Conservation (phyloP, 2,113 vertebrate species). For the Pithys albifrons region DNA sequence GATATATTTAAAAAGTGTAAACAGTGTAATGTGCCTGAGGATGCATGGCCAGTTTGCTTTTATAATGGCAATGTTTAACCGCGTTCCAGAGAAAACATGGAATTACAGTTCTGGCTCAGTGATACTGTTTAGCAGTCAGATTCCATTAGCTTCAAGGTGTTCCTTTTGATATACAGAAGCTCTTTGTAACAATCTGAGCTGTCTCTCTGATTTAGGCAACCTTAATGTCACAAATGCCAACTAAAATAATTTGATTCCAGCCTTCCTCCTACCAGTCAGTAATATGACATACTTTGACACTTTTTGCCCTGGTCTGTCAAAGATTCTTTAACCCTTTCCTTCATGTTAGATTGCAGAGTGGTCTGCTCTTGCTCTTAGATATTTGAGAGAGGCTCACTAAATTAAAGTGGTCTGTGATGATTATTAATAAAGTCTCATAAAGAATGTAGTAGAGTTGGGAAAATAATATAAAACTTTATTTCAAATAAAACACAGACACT, state of each 20-base stretch:
- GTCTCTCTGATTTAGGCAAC: neutral
- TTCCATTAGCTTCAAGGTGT: slow-evolving; percentile 45
- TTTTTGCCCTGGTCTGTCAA: neutral
- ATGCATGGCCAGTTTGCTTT: slow-evolving; percentile 48
- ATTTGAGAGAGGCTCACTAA: neutral
- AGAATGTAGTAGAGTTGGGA: neutral
- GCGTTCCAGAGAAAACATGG: slow-evolving; percentile 32
- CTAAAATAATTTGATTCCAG: slow-evolving; percentile 15
- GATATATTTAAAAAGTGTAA: slow-evolving; percentile 11
- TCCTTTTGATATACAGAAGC: slow-evolving; percentile 28
- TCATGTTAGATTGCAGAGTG: neutral
- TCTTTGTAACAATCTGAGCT: slow-evolving; percentile 23
- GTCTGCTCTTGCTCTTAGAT: neutral
- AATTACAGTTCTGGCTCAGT: slow-evolving; percentile 40
- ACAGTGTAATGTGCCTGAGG: slow-evolving; percentile 15
- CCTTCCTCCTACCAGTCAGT: neutral
- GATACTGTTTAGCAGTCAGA: slow-evolving; percentile 43
- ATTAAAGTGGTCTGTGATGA: neutral
- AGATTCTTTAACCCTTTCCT: neutral
- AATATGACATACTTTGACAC: neutral
- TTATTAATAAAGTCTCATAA: neutral
- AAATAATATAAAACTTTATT: neutral
- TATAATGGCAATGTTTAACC: neutral
- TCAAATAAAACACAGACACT: neutral
- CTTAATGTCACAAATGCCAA: neutral